Evolutionary conservation across 2,888 invertebrate genomes (phyloP), one percentile per base, ranked within the genome.

Genomic region (Hirtodrosophila confusa): DNA sequence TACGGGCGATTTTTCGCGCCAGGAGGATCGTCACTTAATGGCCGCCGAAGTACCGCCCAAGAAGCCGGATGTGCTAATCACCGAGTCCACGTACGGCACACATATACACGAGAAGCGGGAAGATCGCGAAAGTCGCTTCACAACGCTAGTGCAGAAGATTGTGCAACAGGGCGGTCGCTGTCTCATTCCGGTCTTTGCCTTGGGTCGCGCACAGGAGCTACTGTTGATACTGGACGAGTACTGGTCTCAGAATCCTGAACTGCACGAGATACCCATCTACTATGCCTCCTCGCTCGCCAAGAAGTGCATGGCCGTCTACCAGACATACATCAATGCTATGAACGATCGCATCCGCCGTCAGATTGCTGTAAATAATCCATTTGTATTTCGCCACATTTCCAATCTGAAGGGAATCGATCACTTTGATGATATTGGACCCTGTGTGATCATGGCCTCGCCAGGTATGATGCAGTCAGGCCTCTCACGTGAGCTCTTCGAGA

Each of bases 381-480:
- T 99, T 92, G 97, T 99, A 2, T 99, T 99, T 92, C 95, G 98
- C 72, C 99, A 99, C 91, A 99, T 99, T 75, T 97, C 97, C 1
- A 98, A 98, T 91, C 91, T 98, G 3, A 98, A 98, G 56, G 89
- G 99, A 41, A 99, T 99, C 88, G 99, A 99, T 90, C 99, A 99
- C 92, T 99, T 99, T 92, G 99, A 99, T 86, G 99, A 99, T 92
- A 97, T 99, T 57, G 99, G 99, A 0, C 99, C 99, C 0, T 99
- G 99, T 89, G 99, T 99, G n/a, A 96, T 99, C 27, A 97, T 99
- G 96, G 99, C 99, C 1, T 97, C 98, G 0, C 99, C 99, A 0
- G 99, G 99, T 90, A 99, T 99, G 99, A 97, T 99, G 97, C 99
- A 99, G 93, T 98, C 97, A 85, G 99, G 99, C 0, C 92, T 99